phyloP scores from a whole-genome alignment of 2,113 vertebrate species.

The Paratilapia polleni region DNA sequence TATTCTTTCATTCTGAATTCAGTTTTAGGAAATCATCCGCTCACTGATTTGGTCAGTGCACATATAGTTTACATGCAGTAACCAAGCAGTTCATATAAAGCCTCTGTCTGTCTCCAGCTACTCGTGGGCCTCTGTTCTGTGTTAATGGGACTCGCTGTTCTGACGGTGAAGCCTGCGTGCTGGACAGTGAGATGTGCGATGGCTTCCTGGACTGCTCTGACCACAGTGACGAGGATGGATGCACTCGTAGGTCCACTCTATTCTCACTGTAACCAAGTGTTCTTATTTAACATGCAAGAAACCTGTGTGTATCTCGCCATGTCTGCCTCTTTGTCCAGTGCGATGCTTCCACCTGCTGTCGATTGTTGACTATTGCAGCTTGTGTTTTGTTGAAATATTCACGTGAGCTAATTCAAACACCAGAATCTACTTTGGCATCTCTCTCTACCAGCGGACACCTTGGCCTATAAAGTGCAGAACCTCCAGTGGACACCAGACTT shows the following conservation, averaged over 20 bases:
- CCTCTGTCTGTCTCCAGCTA: conserved; percentile 80
- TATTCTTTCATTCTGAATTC: too few relatives aligned
- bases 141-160: conserved; percentile 85
- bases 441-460: conserved; percentile 80
- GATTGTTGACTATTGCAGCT: not conserved
- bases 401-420: not conserved
- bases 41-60: not conserved
- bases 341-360: conserved; percentile 38
- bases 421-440: not conserved
- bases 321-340: not conserved
- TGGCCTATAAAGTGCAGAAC: conserved; percentile 94
- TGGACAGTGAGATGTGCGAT: conserved; percentile 86
- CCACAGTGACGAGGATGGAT: conserved; percentile 91
- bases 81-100: not conserved
- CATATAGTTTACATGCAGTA: not conserved
- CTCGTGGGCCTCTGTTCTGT: conserved; percentile 84
- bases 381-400: not conserved
- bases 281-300: not conserved
- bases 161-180: conserved; percentile 89
- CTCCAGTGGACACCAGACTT: conserved; percentile 94
- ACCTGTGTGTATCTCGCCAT: too few relatives aligned
- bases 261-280: not conserved
- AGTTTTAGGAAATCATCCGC: not conserved
- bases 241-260: conserved; percentile 82
- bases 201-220: conserved; percentile 95